phyloP scores from a whole-genome alignment of 2,797 vertebrate genomes.

The Lepilemur ruficaudatus region DNA sequence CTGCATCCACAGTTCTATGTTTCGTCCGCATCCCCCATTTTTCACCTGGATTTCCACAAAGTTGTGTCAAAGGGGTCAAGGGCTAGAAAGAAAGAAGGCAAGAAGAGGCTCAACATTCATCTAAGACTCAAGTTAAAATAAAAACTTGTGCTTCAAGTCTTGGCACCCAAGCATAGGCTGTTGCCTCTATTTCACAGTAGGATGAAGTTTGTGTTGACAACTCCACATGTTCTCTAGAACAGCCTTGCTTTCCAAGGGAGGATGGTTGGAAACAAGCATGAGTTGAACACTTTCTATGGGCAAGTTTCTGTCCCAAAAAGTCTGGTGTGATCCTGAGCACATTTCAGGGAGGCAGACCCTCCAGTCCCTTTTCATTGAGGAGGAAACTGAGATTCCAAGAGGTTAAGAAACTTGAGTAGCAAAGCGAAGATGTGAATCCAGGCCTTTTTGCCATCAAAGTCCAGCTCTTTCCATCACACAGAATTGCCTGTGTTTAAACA shows the following conservation, averaged over 20 bases:
- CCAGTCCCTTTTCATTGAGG: background rate
- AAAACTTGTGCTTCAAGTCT: background rate
- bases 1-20: background rate
- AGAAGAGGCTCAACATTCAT: background rate
- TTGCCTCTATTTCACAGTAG: background rate
- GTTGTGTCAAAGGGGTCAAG: background rate
- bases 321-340: background rate
- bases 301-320: background rate
- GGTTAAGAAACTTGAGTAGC: background rate
- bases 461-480: background rate
- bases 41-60: background rate
- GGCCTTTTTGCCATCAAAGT: background rate
- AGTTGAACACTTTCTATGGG: background rate
- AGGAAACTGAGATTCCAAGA: background rate
- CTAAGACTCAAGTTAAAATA: background rate
- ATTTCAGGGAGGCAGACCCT: background rate
- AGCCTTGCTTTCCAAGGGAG: background rate
- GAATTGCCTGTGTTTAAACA: background rate
- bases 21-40: background rate
- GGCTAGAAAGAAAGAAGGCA: background rate
- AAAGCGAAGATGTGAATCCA: background rate
- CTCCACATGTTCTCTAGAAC: background rate
- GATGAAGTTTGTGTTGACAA: slow-evolving; percentile 1
- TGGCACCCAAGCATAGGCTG: background rate
- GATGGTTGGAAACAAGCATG: background rate